Conservation (phyloP, 2,113 vertebrate species). For the Eurystomus gularis region DNA sequence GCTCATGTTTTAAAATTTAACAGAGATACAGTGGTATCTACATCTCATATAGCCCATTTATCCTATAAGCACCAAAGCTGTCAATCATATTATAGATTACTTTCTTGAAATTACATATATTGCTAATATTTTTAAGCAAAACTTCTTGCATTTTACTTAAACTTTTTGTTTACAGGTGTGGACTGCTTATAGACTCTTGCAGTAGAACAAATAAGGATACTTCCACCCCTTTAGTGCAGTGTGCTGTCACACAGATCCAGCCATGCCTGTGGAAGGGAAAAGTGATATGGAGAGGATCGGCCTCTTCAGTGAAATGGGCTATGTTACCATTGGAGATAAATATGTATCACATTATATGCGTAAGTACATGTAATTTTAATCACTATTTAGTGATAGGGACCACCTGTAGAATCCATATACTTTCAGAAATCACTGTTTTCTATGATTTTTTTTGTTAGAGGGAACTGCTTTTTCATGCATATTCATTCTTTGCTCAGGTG, state of each 20-base stretch:
- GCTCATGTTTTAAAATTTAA: background rate
- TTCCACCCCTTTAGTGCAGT: background rate
- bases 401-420: background rate
- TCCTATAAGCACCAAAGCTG: background rate
- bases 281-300: conserved; percentile 88
- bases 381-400: background rate
- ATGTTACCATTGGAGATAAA: conserved; percentile 84
- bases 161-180: background rate
- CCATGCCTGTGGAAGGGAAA: conserved; percentile 79
- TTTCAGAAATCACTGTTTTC: background rate
- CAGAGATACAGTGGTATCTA: background rate
- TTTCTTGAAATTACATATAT: background rate
- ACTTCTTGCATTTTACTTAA: background rate
- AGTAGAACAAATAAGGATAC: background rate
- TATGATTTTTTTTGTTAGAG: background rate
- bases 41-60: background rate
- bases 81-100: background rate
- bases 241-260: background rate
- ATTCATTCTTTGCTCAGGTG: background rate
- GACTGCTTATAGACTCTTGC: background rate
- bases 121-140: background rate
- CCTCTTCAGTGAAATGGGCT: conserved; percentile 89
- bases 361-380: conserved; percentile 59
- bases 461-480: background rate
- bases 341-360: conserved; percentile 72